Evolutionary conservation across 2,113 vertebrate genomes (phyloP).

Genomic region (Lonchura striata): DNA sequence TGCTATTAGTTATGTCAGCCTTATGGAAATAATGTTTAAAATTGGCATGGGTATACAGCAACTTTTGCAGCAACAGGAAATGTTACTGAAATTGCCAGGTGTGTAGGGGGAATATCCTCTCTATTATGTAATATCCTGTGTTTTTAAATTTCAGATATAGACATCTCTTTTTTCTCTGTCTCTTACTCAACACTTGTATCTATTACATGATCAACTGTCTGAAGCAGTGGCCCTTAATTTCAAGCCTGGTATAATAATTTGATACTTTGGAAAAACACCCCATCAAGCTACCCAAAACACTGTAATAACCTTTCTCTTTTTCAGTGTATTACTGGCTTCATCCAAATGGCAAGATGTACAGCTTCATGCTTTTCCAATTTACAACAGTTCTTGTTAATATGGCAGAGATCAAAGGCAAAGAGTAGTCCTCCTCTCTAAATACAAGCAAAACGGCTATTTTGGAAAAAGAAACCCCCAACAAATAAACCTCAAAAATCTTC

Average conservation of each 20-base stretch:
- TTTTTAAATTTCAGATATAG: conserved; percentile 35
- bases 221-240: background rate
- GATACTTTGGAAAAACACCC: background rate
- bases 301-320: background rate
- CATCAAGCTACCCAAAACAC: background rate
- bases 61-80: conserved; percentile 45
- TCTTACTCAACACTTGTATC: background rate
- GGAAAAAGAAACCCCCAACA: accelerated
- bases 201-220: background rate
- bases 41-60: conserved; percentile 1
- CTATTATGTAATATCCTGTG: conserved; percentile 47
- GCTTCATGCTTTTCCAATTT: background rate
- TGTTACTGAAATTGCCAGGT: conserved; percentile 41
- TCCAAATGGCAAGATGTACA: background rate
- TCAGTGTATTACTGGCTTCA: background rate
- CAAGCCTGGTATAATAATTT: background rate
- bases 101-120: background rate
- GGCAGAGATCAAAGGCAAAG: background rate
- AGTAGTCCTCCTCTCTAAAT: background rate
- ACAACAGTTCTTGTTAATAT: background rate
- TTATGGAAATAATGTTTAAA: conserved; percentile 40
- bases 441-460: background rate
- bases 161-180: background rate
- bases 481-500: background rate
- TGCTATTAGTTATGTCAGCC: background rate